Conservation (phyloP, 2,888 invertebrate genomes). For the Piscicola geometra region DNA sequence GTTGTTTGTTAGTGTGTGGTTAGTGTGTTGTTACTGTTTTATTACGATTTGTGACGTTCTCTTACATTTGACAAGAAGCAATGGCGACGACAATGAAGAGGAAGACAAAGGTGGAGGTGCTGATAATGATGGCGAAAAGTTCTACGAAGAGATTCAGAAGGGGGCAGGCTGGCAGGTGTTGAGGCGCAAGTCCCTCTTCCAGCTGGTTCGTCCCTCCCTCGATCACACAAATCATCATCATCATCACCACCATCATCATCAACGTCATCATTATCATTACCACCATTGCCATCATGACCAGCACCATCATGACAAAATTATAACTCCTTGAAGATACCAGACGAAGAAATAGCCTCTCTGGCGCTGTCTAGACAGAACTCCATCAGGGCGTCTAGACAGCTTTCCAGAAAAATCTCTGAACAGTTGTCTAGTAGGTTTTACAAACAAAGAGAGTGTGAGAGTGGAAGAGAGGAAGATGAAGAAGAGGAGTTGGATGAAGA, state of each 20-base stretch:
- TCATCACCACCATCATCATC: neutral
- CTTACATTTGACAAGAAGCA: too few species aligned
- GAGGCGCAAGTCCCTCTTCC: slow-evolving; percentile 3
- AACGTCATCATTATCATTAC: neutral
- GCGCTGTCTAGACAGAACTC: neutral
- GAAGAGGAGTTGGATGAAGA: neutral
- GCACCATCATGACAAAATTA: neutral
- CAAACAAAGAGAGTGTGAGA: neutral
- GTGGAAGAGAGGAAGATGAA: neutral
- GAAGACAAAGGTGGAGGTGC: neutral
- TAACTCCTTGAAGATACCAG: too few species aligned
- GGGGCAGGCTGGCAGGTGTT: neutral
- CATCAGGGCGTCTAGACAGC: neutral
- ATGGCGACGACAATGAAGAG: neutral
- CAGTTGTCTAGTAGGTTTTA: neutral
- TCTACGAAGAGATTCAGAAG: slow-evolving; percentile 2
- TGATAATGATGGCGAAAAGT: neutral
- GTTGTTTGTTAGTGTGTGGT: too few species aligned
- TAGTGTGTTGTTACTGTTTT: too few species aligned
- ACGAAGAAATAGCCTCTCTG: neutral
- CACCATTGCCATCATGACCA: neutral
- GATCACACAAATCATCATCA: too few species aligned
- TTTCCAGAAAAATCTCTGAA: neutral
- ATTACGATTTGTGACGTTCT: too few species aligned
- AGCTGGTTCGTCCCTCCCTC: neutral